Conservation (phyloP, 2,113 vertebrate genomes). For the Prinia subflava region DNA sequence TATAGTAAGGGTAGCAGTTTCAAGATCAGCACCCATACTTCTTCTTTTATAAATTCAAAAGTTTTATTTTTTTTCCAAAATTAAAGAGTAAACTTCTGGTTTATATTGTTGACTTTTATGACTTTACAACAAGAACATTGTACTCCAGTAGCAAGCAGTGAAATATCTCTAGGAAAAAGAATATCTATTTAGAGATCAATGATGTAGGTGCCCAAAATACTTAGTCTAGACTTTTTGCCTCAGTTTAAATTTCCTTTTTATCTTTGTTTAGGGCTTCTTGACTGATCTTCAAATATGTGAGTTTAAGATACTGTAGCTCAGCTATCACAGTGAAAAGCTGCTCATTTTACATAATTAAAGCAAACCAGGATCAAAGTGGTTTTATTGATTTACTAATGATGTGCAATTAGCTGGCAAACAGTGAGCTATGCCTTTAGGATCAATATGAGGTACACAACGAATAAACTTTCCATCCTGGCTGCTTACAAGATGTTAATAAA, state of each 20-base stretch:
- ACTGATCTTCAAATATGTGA: neutral
- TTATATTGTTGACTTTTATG: neutral
- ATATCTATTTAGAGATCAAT: neutral
- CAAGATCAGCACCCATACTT: neutral
- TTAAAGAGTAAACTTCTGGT: neutral
- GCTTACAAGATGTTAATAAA: neutral
- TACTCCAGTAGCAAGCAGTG: neutral
- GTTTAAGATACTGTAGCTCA: neutral
- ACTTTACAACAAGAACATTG: neutral
- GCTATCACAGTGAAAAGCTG: neutral
- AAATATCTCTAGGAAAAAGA: neutral
- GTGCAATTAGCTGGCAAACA: neutral
- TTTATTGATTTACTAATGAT: conserved; percentile 53
- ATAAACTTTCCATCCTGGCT: neutral
- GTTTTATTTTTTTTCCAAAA: neutral
- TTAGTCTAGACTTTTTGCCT: neutral
- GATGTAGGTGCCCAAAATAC: neutral
- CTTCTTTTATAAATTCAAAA: neutral
- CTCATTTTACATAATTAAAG: neutral
- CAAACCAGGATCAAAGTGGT: neutral
- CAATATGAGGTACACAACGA: neutral
- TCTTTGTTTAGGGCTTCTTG: neutral
- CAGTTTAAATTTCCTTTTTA: neutral
- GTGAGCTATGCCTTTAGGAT: neutral
- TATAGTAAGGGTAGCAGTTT: neutral